Evolutionary conservation across 2,797 vertebrate genomes (phyloP).

Genomic region (Sebastes kiyomatsui): DNA sequence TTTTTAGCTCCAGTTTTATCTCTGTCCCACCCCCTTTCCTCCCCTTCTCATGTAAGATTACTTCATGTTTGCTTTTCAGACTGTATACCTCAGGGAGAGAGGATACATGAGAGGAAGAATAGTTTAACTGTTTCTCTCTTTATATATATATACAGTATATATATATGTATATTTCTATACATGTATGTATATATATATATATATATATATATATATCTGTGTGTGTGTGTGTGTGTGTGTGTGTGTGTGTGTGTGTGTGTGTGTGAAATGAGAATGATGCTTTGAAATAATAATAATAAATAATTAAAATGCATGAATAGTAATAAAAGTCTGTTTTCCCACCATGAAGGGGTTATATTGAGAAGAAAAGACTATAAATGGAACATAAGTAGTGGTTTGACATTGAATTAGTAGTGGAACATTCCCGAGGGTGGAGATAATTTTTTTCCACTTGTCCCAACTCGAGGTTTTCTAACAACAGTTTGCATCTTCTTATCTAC

Average conservation of each 20-base stretch:
- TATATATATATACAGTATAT: neutral
- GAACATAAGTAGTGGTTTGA: neutral
- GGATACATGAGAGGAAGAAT: neutral
- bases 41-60: neutral
- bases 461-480: too few relatives aligned
- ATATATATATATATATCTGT: too few relatives aligned
- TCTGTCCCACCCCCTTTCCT: neutral
- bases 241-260: too few relatives aligned
- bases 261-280: too few relatives aligned
- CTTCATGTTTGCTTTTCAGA: neutral
- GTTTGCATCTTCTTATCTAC: neutral
- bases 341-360: rapidly evolving
- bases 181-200: too few relatives aligned
- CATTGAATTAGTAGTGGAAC: neutral
- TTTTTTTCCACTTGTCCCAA: neutral
- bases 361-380: neutral
- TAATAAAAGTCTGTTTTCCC: neutral
- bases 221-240: too few relatives aligned
- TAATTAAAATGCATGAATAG: neutral
- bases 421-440: neutral
- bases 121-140: neutral
- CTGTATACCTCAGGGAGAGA: neutral
- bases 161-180: too few relatives aligned
- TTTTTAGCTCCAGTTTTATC: neutral
- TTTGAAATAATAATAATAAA: too few relatives aligned